Evolutionary conservation across 2,888 invertebrate genomes (phyloP).

Genomic region (Noctuana brunneofusca): DNA sequence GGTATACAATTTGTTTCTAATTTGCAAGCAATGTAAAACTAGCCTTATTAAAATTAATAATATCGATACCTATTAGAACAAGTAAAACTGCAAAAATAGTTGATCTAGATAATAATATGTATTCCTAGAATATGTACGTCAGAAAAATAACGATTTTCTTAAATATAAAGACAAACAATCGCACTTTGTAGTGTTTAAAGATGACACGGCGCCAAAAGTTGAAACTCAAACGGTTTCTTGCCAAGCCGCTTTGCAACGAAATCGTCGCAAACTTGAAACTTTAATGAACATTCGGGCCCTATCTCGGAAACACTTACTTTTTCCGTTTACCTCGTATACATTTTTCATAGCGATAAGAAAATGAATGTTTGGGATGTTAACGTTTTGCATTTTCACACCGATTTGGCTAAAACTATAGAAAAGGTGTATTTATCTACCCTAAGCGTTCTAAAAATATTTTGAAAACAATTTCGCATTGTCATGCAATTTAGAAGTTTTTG

Average conservation of each 20-base stretch:
- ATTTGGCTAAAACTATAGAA: not conserved
- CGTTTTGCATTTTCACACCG: slow-evolving; percentile 17
- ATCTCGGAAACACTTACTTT: slow-evolving; percentile 38
- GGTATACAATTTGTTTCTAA: too few species aligned
- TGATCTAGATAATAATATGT: too few species aligned
- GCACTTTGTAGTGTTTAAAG: not conserved
- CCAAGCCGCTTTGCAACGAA: slow-evolving; percentile 60
- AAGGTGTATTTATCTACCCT: too few species aligned
- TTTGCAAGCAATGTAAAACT: too few species aligned
- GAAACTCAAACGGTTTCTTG: slow-evolving; percentile 47
- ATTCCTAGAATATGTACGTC: too few species aligned
- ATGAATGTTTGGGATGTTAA: slow-evolving; percentile 23
- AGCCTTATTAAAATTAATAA: too few species aligned
- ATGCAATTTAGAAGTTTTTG: too few species aligned
- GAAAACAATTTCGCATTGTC: too few species aligned
- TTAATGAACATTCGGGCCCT: slow-evolving; percentile 60
- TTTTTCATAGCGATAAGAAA: slow-evolving; percentile 35
- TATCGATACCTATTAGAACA: too few species aligned
- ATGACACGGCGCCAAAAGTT: slow-evolving; percentile 34
- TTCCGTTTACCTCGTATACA: slow-evolving; percentile 38
- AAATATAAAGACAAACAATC: not conserved
- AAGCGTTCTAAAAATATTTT: too few species aligned
- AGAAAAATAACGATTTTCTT: too few species aligned
- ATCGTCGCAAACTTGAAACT: slow-evolving; percentile 67
- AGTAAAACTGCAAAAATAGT: too few species aligned